A percentile compares a stretch with the other conserved stretches of the same genome.
Evolutionary conservation across 2,797 vertebrate genomes (phyloP).

Genomic region (Cossypha polioptera): DNA sequence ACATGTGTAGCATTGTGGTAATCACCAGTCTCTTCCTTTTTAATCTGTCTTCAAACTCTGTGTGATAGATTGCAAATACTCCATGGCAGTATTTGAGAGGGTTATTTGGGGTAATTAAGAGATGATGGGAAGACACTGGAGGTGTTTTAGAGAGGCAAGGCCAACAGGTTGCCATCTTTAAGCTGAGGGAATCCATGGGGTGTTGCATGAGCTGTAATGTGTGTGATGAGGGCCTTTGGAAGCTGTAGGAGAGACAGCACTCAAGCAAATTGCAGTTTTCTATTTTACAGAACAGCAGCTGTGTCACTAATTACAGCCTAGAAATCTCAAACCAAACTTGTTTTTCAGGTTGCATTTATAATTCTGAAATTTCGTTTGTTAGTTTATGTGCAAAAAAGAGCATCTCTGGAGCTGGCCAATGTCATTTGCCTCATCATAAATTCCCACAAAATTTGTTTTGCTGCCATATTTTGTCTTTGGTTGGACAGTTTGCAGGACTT

Average conservation of each 20-base stretch:
- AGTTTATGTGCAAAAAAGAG: background rate
- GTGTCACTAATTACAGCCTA: background rate
- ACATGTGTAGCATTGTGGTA: fast-evolving
- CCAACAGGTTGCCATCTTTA: background rate
- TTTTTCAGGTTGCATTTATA: background rate
- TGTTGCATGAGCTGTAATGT: background rate
- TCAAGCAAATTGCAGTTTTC: background rate
- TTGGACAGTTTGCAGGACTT: background rate
- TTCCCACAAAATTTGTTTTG: background rate
- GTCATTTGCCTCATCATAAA: background rate
- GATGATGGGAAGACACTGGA: background rate
- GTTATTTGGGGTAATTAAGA: background rate
- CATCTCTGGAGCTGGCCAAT: background rate
- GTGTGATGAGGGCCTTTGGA: background rate
- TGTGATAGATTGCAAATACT: background rate
- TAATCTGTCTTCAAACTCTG: background rate
- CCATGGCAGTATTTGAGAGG: fast-evolving
- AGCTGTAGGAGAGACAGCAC: background rate
- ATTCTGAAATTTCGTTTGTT: background rate
- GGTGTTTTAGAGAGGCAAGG: background rate
- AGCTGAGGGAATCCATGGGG: background rate
- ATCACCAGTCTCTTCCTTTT: background rate
- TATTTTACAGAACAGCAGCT: background rate
- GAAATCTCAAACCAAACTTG: background rate
- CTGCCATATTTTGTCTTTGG: background rate